Evolutionary conservation across 2,113 vertebrate species (phyloP), one percentile per base, ranked within the genome.

Genomic region (Aptenodytes forsteri): DNA sequence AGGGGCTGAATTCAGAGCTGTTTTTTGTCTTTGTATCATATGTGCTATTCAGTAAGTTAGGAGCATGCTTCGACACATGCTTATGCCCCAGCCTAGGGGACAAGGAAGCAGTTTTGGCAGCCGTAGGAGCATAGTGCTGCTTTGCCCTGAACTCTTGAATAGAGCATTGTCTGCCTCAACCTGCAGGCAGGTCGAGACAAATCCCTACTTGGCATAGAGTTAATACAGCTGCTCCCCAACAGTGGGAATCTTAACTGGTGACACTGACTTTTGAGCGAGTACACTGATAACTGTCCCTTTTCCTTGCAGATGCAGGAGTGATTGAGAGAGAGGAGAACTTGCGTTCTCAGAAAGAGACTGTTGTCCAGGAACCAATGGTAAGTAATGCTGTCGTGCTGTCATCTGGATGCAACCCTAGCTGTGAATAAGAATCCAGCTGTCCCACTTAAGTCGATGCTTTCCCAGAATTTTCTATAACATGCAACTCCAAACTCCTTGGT

Each of bases 251-350:
- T 44, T 21, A 20, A 17, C 55, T 64, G 61, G 55, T 11, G 64
- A 11, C 23, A 3, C 36, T 22, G 69, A 6, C 34, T 54, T 42
- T 3, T 7, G 38, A 59, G 62, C 29, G 54, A 47, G 16, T 6
- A 5, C 4, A 1, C 30, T 75, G 46, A 3, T 86, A 42, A 55
- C 13, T 61, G 20, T 65, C 10, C n/a, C 65, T 59, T 29, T 52
- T 81, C 87, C 90, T 87, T 66, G 36, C 93, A 98, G 98, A 98
- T 75, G 97, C 96, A 11, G 97, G 96, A 70, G 87, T 98, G 85
- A 98, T 97, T 30, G 92, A 95, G 54, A 95, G 96, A 66, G 94
- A 93, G 91, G 95, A 87, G 83, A 91, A 52, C 18, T 4, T 16
- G 54, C 93, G 5, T 16, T 40, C 93, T 1, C 88, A 62, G 85